These are phyloP conservation scores for Microtus pennsylvanicus DNA, from an alignment of 2,113 vertebrate species.

Conservation along the genomic window DNA sequence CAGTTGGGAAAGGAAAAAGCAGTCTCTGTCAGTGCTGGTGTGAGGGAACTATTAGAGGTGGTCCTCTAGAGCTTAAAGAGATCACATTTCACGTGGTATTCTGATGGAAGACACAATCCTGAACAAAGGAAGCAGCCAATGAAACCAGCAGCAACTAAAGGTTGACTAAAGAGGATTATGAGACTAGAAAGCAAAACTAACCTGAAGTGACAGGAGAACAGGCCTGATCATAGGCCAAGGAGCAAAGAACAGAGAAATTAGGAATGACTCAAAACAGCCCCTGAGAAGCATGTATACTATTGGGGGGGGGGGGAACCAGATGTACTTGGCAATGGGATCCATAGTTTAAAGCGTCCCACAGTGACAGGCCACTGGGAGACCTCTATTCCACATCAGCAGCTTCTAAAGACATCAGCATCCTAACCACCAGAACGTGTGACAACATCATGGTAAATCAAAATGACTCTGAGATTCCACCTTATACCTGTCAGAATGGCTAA, in stretches of 20 bases:
- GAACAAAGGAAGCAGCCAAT: constrained; percentile 7
- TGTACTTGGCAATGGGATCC: background rate
- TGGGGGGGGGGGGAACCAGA: too few relatives aligned
- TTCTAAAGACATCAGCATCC: background rate
- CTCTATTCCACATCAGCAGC: background rate
- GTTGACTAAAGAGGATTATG: background rate
- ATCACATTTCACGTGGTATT: background rate
- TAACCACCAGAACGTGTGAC: background rate
- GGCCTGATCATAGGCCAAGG: background rate
- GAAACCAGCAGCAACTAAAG: background rate
- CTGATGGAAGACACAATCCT: background rate
- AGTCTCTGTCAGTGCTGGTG: too few relatives aligned
- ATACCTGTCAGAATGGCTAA: too few relatives aligned
- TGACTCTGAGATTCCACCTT: too few relatives aligned
- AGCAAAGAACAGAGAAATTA: background rate
- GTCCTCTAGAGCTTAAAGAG: background rate
- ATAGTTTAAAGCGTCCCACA: background rate
- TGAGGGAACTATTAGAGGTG: background rate
- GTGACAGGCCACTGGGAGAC: background rate
- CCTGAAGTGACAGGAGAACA: background rate
- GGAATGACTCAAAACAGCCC: background rate
- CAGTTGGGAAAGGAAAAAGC: too few relatives aligned
- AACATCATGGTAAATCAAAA: background rate
- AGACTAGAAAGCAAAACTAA: background rate
- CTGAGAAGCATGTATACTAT: background rate